Conservation (phyloP, 1,140 invertebrate species). For the Microplitis mediator region DNA sequence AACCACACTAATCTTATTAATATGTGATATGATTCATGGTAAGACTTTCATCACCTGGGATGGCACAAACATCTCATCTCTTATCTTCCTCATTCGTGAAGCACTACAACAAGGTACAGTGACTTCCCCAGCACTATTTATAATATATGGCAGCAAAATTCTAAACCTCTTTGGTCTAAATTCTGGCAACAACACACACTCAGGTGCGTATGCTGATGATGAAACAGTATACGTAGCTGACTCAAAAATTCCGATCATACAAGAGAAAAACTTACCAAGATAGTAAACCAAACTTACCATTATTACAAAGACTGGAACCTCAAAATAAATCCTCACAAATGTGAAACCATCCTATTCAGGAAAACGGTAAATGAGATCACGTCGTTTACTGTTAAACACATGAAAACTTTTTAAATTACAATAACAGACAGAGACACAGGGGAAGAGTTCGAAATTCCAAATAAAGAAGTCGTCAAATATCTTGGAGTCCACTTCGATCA, state of each 20-base stretch:
- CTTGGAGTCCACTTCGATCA: conserved; percentile 11
- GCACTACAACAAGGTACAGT: conserved; percentile 25
- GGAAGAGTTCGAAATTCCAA: not conserved
- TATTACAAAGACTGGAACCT: not conserved
- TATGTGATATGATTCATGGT: conserved; percentile 10
- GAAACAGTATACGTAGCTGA: not conserved
- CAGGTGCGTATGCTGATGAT: conserved; percentile 25
- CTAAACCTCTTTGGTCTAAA: conserved; percentile 10
- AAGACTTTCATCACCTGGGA: conserved; percentile 20
- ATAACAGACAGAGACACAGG: not conserved
- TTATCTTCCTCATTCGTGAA: not conserved
- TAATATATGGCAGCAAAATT: conserved; percentile 15
- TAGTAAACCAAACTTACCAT: not conserved
- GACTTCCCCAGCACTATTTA: conserved; percentile 23
- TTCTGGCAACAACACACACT: not conserved
- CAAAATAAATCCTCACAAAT: not conserved
- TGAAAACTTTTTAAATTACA: not conserved
- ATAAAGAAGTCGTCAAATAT: conserved; percentile 10
- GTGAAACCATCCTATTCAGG: not conserved
- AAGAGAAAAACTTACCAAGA: not conserved
- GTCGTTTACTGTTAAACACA: not conserved
- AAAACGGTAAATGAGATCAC: not conserved
- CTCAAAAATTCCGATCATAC: not conserved
- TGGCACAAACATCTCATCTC: not conserved
- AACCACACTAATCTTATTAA: not conserved